Conservation (phyloP, 53 echinoderm and acorn worm genomes). For the Echinarachnius parma region DNA sequence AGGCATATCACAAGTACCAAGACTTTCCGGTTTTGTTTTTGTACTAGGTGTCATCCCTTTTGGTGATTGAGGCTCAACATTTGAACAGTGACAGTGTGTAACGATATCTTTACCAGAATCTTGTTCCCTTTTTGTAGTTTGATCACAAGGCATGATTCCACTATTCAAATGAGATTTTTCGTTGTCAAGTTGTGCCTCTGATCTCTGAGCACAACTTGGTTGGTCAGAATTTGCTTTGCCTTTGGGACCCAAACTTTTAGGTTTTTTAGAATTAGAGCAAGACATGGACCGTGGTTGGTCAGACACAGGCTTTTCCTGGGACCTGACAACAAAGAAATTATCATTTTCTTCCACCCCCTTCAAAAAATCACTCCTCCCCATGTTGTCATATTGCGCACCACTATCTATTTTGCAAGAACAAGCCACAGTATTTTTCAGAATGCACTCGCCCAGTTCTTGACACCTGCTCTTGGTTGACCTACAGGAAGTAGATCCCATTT, state of each 20-base stretch:
- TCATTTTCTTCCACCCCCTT: neutral
- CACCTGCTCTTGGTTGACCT: conserved; percentile 17
- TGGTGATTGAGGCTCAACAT: neutral
- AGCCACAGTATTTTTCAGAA: no score
- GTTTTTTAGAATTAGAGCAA: neutral
- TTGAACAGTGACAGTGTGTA: no score
- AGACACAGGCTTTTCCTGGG: conserved; percentile 8
- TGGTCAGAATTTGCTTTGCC: neutral
- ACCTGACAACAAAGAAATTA: conserved; percentile 14
- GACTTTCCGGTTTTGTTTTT: no score
- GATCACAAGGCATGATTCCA: no score
- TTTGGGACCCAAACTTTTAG: neutral
- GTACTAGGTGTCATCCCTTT: no score
- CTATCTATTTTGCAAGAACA: no score
- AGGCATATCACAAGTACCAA: neutral
- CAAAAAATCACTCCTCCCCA: neutral
- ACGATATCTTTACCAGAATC: no score
- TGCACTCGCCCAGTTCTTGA: neutral
- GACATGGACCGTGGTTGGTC: conserved; percentile 7
- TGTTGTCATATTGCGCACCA: neutral
- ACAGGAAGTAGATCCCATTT: neutral
- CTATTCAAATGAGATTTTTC: no score
- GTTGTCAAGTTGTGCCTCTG: neutral
- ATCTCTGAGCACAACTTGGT: neutral
- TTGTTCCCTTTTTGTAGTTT: no score